Evolutionary conservation across 2,113 vertebrate genomes (phyloP).

Genomic region (Mandrillus leucophaeus): DNA sequence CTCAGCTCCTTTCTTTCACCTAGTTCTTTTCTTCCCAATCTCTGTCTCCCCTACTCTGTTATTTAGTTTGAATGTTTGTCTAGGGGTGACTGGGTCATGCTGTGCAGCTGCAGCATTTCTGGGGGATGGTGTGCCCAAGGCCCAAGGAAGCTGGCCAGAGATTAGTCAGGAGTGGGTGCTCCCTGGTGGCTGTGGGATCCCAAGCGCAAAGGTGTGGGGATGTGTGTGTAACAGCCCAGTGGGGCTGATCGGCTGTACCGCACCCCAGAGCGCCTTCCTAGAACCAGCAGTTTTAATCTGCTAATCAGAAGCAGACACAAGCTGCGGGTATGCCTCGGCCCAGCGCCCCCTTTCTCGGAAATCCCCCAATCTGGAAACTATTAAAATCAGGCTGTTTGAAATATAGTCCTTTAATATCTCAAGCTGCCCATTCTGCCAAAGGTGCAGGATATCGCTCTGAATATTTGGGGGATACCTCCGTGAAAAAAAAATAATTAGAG

Average conservation of each 20-base stretch:
- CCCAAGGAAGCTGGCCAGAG: neutral
- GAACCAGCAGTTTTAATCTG: slow-evolving; percentile 76
- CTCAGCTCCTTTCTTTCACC: neutral
- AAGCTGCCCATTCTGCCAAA: slow-evolving; percentile 65
- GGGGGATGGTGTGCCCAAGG: neutral
- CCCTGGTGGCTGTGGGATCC: slow-evolving; percentile 16
- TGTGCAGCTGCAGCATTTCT: slow-evolving; percentile 1
- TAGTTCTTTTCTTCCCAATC: neutral
- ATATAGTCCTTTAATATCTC: slow-evolving; percentile 83
- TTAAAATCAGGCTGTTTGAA: slow-evolving; percentile 82
- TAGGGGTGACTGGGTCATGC: neutral
- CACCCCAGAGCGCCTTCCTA: slow-evolving; percentile 53
- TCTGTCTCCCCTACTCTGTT: neutral
- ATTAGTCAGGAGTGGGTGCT: neutral
- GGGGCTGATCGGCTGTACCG: neutral
- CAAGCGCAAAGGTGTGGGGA: neutral
- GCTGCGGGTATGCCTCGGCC: slow-evolving; percentile 70
- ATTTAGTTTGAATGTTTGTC: slow-evolving; percentile 39
- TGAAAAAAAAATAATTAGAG: slow-evolving; percentile 51
- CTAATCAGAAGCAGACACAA: slow-evolving; percentile 83
- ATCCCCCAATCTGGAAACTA: slow-evolving; percentile 84
- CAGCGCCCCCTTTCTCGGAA: slow-evolving; percentile 77
- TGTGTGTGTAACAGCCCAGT: neutral
- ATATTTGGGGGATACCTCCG: slow-evolving; percentile 32
- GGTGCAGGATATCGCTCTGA: slow-evolving; percentile 56